Evolutionary conservation across 2,888 invertebrate genomes (phyloP).

Genomic region (Chloroclysta siterata): DNA sequence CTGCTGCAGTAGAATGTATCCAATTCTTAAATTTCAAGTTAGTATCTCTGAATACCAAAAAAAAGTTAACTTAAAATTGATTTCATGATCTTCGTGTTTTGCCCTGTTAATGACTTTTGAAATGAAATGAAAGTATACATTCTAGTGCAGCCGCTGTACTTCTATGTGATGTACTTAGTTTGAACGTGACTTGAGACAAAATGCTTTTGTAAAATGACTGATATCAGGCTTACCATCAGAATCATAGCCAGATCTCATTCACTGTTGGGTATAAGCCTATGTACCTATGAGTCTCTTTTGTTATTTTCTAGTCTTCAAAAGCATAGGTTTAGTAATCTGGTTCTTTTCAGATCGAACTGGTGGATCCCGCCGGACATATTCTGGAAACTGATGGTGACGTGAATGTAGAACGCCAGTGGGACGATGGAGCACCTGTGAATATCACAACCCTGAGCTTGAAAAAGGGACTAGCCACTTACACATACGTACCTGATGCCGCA

Average conservation of each 20-base stretch:
- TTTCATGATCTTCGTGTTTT: too few relatives aligned
- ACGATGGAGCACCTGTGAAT: slow-evolving; percentile 75
- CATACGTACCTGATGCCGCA: slow-evolving; percentile 64
- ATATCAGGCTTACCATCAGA: background rate
- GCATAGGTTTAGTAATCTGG: background rate
- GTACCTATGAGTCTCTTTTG: too few relatives aligned
- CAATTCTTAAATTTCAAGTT: too few relatives aligned
- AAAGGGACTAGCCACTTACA: slow-evolving; percentile 67
- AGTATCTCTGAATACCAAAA: too few relatives aligned
- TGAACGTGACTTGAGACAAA: slow-evolving; percentile 21
- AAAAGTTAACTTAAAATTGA: too few relatives aligned
- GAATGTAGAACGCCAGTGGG: slow-evolving; percentile 73
- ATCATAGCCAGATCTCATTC: too few relatives aligned
- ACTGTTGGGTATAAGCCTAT: too few relatives aligned
- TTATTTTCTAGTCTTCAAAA: background rate
- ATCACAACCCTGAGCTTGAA: slow-evolving; percentile 61
- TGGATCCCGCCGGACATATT: slow-evolving; percentile 66
- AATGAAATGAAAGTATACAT: too few relatives aligned
- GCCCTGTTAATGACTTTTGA: too few relatives aligned
- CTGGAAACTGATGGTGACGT: slow-evolving; percentile 65
- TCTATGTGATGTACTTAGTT: slow-evolving; percentile 21
- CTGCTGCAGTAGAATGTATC: too few relatives aligned
- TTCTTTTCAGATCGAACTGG: slow-evolving; percentile 66
- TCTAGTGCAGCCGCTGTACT: too few relatives aligned
- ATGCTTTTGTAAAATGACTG: background rate